Percentiles rank a stretch among this genome's conserved stretches.
phyloP scores from a whole-genome alignment of 2,797 vertebrate genomes.

The Myioborus miniatus region DNA sequence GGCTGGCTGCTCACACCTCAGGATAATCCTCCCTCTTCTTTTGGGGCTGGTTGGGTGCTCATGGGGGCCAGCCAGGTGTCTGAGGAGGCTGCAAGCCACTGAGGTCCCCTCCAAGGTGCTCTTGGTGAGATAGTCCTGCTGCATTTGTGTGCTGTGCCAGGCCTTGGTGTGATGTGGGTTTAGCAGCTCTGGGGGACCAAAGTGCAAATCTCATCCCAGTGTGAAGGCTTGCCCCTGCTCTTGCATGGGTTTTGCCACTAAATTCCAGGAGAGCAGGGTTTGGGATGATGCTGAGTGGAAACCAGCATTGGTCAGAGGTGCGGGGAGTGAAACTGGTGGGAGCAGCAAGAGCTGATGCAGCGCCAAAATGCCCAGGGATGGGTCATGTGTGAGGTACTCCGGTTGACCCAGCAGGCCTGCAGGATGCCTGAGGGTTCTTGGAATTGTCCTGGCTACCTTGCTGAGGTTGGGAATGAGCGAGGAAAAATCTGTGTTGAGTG shows the following conservation, averaged over 20 bases:
- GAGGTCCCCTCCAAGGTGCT: not conserved
- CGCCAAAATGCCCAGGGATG: fast-evolving
- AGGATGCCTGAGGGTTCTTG: not conserved
- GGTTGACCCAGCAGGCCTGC: not conserved
- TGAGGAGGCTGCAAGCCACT: not conserved
- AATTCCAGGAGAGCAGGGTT: not conserved
- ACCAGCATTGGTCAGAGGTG: fast-evolving
- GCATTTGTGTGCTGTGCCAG: too few species aligned
- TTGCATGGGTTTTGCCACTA: not conserved
- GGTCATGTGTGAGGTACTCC: not conserved
- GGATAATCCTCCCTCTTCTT: not conserved
- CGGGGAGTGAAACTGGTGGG: not conserved
- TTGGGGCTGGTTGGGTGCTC: not conserved
- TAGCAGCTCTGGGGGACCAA: not conserved
- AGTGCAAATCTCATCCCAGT: not conserved
- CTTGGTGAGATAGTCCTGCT: not conserved
- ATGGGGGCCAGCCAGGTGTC: fast-evolving
- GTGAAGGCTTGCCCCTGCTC: not conserved
- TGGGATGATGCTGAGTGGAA: not conserved
- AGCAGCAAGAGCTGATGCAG: not conserved
- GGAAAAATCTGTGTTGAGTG: not conserved
- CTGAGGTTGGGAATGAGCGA: not conserved
- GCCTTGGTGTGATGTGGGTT: not conserved
- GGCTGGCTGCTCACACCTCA: not conserved
- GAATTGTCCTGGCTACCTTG: not conserved